phyloP scores from a whole-genome alignment of 2,797 vertebrate species.

The Myotis findleyi region DNA sequence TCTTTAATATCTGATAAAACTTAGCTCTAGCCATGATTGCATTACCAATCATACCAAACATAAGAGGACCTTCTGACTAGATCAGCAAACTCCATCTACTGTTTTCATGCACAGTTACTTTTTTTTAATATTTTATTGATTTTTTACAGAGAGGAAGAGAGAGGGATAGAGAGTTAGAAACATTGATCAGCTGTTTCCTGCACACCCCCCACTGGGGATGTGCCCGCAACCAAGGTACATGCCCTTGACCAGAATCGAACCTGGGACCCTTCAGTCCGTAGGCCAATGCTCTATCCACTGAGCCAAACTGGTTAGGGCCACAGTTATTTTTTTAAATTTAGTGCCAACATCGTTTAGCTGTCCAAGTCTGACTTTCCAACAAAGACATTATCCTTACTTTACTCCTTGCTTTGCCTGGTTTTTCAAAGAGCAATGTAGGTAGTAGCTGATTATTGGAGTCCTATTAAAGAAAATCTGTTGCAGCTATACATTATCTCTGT shows the following conservation, averaged over 20 bases:
- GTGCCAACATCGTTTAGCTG: background rate
- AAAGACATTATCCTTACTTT: background rate
- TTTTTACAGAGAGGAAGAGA: too few relatives aligned
- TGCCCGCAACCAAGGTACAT: too few relatives aligned
- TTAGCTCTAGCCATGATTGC: background rate
- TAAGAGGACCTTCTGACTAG: background rate
- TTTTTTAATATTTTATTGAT: too few relatives aligned
- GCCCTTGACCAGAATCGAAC: too few relatives aligned
- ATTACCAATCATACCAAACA: background rate
- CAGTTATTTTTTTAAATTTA: background rate
- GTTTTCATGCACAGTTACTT: background rate
- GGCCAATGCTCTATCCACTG: too few relatives aligned
- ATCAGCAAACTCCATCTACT: background rate
- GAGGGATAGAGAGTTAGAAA: too few relatives aligned
- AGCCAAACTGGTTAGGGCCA: too few relatives aligned
- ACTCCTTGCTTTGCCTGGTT: background rate
- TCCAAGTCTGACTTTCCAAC: background rate
- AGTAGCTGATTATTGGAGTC: background rate
- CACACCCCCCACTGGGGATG: too few relatives aligned
- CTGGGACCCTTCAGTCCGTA: too few relatives aligned
- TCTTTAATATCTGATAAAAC: background rate
- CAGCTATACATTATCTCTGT: background rate
- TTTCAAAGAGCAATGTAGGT: background rate
- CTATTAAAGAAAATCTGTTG: background rate
- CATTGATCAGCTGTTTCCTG: too few relatives aligned